Base-by-base conservation (phyloP, 2,888 invertebrate genomes). In the Trachelus iudaicus region DNA sequence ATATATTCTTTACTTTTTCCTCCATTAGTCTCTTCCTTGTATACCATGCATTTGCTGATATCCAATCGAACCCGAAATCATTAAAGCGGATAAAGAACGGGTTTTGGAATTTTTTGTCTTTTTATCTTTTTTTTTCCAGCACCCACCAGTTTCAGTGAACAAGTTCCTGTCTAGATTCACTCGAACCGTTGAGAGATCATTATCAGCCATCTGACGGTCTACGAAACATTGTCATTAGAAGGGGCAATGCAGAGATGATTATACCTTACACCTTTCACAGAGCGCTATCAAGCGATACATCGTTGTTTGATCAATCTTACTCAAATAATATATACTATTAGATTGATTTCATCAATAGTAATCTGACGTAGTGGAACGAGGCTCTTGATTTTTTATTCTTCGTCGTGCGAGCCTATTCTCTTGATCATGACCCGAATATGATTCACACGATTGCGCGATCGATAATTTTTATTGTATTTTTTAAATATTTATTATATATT, bases 221-320 rank as follows among this genome's bases (percentile, higher is more conserved):
- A 35, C 35, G 73, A 79, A 83, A 79, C 81, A 77, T 81, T 81
- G 79, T 81, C 83, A 83, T 83, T 82, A 82, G 77, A 78, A 80
- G 56, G 75, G 77, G n/a, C 35, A 76, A 34, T 34, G 11, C 76
- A 34, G 79, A 73, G 78, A 81, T 83, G 82, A 83, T 83, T 83
- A 81, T 79, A 83, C 81, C 81, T 83, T 79, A 81, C 79, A 76
- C 74, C 80, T 79, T 69, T 75, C 75, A 77, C 75, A 71, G 71
- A 56, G 69, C 75, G 76, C 79, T 75, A 73, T 75, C 75, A 69
- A 69, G 69, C 56, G 40, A 56, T 34, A 73, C 34, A 34, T 73
- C 68, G 76, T 34, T 78, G 76, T 79, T 76, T 74, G 76, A 73
- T 76, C 76, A 75, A 56, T 40, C 30, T 68, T 37, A 40, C 35